These are phyloP conservation scores for Phalacrocorax pelagicus DNA, from an alignment of 2,113 vertebrate genomes.

Conservation along the genomic window DNA sequence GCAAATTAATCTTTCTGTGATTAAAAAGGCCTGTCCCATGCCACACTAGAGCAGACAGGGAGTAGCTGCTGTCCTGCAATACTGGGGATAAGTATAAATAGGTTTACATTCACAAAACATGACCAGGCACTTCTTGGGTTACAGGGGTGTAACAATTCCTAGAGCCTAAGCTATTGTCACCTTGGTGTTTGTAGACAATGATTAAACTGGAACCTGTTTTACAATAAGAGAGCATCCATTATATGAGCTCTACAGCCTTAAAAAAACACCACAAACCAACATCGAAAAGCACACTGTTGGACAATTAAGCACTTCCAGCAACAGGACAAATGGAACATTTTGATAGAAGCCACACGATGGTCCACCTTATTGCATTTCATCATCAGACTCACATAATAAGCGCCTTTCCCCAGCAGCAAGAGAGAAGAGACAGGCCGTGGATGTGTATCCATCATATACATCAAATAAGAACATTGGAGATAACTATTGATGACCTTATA, in stretches of 20 bases:
- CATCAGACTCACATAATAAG: neutral
- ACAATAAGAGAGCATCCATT: neutral
- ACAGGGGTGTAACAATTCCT: neutral
- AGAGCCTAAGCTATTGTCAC: neutral
- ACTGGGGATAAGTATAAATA: neutral
- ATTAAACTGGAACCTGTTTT: neutral
- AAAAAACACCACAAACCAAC: neutral
- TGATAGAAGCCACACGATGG: neutral
- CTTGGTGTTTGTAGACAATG: neutral
- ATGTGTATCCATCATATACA: neutral
- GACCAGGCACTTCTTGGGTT: neutral
- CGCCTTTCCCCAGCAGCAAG: accelerated
- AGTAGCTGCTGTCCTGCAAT: neutral
- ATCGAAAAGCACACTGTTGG: neutral
- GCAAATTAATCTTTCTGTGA: neutral
- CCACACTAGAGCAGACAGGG: neutral
- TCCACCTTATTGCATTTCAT: neutral
- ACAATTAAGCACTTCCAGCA: neutral
- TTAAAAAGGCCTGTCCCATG: neutral
- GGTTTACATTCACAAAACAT: neutral
- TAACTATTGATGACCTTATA: neutral
- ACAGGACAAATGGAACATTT: neutral
- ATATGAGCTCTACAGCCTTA: neutral
- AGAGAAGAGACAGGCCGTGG: neutral
- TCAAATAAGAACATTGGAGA: neutral